Evolutionary conservation across 2,113 vertebrate species (phyloP), one percentile per base, ranked within the genome.

Genomic region (Cyprinodon variegatus): DNA sequence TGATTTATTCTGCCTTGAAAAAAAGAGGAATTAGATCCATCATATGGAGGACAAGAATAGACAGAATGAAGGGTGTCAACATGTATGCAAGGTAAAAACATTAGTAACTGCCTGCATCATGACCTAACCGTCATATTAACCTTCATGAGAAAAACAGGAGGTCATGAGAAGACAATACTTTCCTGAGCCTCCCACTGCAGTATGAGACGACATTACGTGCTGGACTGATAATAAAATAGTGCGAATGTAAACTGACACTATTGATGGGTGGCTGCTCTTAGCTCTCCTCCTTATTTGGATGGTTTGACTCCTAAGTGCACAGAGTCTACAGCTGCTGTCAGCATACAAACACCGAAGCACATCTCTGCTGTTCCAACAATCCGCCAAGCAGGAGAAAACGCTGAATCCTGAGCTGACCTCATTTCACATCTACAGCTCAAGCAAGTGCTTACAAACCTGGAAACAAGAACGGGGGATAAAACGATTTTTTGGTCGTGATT

Each of bases 1-100:
- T 53, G 65, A 76, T 87, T 80, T 78, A 43, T n/a, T 64, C 80
- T 82, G 22, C 80, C 78, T 89, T 89, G 88, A 87, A 65, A 22
- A 65, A 70, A 39, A 22, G 4, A 15, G 53, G 45, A 74, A 65
- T 72, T 41, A 2, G 83, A 90, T 90, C 83, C 53, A 87, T 92
- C 88, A 87, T 88, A 50, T 57, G 57, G 60, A 60, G 74, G 78
- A 46, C 17, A 37, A 86, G 79, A 83, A 79, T 50, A 81, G 10
- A 37, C 68, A 66, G 64, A 68, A 53, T 68, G 73, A 85, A 7
- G 20, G 37, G 48, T 72, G 41, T 67, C 63, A 71, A 79, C 78
- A 77, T 70, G 70, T 62, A 74, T 72, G 66, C 48, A 77, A 62
- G 68, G 61, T 69, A 10, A 74, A 29, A 81, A 69, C 60, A 38